Evolutionary conservation across 2,113 vertebrate species (phyloP), one percentile per base, ranked within the genome.

Genomic region (Aphyosemion australe): DNA sequence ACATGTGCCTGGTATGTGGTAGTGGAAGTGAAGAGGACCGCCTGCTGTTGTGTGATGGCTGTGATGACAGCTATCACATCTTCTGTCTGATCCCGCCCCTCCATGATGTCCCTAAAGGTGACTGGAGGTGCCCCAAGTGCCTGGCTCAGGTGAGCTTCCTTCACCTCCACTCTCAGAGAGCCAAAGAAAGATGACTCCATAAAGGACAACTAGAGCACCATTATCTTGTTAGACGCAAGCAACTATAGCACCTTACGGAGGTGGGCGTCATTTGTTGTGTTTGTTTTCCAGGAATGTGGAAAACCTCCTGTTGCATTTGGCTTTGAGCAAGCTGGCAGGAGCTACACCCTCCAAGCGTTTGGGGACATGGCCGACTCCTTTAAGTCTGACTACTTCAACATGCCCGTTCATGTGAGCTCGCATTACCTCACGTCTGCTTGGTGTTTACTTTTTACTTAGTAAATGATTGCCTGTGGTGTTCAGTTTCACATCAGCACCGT

Each of bases 311-410:
- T 98, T 66, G 97, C 97, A 0, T 99, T 99, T 89, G 97, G 97
- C 41, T 99, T 99, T 81, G 97, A 99, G 67, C 97, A 99, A 81
- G 97, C 97, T 31, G 84, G 93, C 70, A 93, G 96, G 72, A 95
- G 96, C 86, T 99, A 99, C 65, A 97, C 95, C 0, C 94, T 99
- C 0, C 96, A 95, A 41, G 84, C 95, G 0, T 99, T 99, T 62
- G 97, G 97, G 53, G 96, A 99, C 72, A 99, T 99, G 97, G 97
- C 97, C 1, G 97, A 99, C 74, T 95, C 96, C 0, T 99, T 99
- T 86, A 99, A 99, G 76, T 98, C 97, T 0, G 97, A 99, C 85
- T 99, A 99, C 74, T 99, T 99, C 74, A 98, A 97, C 91, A 99
- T 99, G 97, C 97, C 97, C 66, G 97, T 99, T 41, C 97, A 99